Evolutionary conservation across 2,888 invertebrate genomes (phyloP), one percentile per base, ranked within the genome.

Genomic region (Tachina lurida): DNA sequence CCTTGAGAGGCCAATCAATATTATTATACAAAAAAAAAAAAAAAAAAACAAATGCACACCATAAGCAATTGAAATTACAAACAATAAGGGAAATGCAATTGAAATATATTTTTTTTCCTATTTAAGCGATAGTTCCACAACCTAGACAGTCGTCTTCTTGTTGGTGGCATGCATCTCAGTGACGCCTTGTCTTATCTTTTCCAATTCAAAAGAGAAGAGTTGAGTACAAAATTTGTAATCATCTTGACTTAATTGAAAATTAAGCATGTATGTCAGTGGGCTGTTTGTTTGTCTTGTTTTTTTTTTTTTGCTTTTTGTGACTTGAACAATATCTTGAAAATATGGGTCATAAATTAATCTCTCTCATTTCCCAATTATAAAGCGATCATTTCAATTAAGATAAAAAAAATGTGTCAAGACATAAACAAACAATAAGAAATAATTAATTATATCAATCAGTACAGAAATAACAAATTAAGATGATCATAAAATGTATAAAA

Each of bases 291-390:
- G 5, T 31, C 3, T 56, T n/a, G 43, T 22, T 39, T 19, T 41
- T 1, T 41, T 19, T 70, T 0, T 54, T 75, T 17, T 15, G 15
- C 9, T 39, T 13, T 58, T 31, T 60, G 7, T 5, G 4, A 54
- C 8, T 65, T 56, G 31, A 76, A 31, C 12, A 70, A 3, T 74
- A 47, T 81, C 74, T 62, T 49, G 49, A 0, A 19, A 74, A 84
- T 77, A 78, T 85, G 68, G 81, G 81, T 78, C 84, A 81, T 56
- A 81, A 81, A 85, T 81, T 81, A 68, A 77, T 70, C 77, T 81
- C 77, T 77, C 77, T 62, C 68, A 77, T 84, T 81, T 84, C 67
- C 65, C 77, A 85, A 78, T 78, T 85, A 81, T 56, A 80, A 74
- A 81, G 22, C 63, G 77, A 77, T 81, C 52, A 47, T 74, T 77